A percentile compares a stretch with the other conserved stretches of the same genome.
Evolutionary conservation across 2,797 vertebrate species (phyloP).

Genomic region (Paedocypris micromegethes): DNA sequence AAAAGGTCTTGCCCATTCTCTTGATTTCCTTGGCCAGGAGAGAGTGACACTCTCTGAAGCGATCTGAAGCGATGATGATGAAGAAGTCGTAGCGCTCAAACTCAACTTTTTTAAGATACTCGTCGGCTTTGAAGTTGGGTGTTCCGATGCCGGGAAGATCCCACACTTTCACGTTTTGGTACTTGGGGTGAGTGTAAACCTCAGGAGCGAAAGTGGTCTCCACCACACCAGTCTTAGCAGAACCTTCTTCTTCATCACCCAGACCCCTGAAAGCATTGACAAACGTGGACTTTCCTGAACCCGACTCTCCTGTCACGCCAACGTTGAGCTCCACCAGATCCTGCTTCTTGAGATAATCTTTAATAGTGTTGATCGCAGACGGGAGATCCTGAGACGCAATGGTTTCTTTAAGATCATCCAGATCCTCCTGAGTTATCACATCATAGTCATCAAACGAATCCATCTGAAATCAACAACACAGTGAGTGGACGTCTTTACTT

Average conservation of each 20-base stretch:
- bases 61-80: slow-evolving; percentile 55
- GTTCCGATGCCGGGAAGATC: slow-evolving; percentile 70
- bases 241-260: slow-evolving; percentile 41
- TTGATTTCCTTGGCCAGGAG: slow-evolving; percentile 58
- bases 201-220: slow-evolving; percentile 42
- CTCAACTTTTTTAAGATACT: slow-evolving; percentile 62
- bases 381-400: slow-evolving; percentile 35
- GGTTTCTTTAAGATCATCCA: slow-evolving; percentile 27
- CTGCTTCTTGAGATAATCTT: slow-evolving; percentile 37
- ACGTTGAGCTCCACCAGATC: slow-evolving; percentile 46
- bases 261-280: slow-evolving; percentile 49
- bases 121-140: slow-evolving; percentile 57
- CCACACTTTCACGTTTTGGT: slow-evolving; percentile 64
- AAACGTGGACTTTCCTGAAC: slow-evolving; percentile 53
- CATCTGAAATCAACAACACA: slow-evolving; percentile 1
- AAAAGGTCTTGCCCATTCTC: slow-evolving; percentile 62
- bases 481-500: too few species aligned
- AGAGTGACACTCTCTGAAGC: slow-evolving; percentile 59
- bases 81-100: slow-evolving; percentile 68
- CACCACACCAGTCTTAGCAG: slow-evolving; percentile 43
- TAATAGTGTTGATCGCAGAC: slow-evolving; percentile 36
- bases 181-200: slow-evolving; percentile 57
- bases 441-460: slow-evolving; percentile 1
- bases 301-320: slow-evolving; percentile 49
- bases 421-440: background rate